Conservation (phyloP, 2,888 invertebrate species). For the Noctua janthina region DNA sequence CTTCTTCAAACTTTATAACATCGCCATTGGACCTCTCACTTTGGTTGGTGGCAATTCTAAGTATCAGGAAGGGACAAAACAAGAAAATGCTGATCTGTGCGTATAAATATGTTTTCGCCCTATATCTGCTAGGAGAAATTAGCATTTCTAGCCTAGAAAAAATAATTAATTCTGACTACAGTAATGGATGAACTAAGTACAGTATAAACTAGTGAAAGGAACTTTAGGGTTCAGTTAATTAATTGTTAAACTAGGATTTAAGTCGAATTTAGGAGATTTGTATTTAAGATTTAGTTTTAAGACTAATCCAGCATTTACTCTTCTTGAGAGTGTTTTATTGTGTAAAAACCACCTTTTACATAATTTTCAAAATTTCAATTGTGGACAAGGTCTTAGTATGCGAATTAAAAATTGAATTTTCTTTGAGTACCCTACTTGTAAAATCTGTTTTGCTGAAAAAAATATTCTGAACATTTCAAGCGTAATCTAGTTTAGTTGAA, state of each 20-base stretch:
- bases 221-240: conserved; percentile 1
- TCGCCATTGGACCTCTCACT: background rate
- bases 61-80: background rate
- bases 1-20: conserved; percentile 33
- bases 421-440: background rate
- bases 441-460: background rate
- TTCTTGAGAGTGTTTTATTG: conserved; percentile 8
- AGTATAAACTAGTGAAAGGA: background rate
- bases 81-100: background rate
- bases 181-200: conserved; percentile 4
- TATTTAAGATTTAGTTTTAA: background rate
- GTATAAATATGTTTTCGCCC: background rate
- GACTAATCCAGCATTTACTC: background rate
- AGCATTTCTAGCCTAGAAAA: background rate
- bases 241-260: conserved; percentile 9
- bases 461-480: background rate
- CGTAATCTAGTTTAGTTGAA: background rate
- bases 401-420: background rate
- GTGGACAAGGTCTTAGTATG: background rate
- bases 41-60: background rate
- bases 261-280: background rate
- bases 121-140: background rate
- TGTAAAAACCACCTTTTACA: too few relatives aligned
- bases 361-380: too few relatives aligned
- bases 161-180: background rate